phyloP scores from a whole-genome alignment of 1,140 invertebrate species.

The Brachystomella parvula region DNA sequence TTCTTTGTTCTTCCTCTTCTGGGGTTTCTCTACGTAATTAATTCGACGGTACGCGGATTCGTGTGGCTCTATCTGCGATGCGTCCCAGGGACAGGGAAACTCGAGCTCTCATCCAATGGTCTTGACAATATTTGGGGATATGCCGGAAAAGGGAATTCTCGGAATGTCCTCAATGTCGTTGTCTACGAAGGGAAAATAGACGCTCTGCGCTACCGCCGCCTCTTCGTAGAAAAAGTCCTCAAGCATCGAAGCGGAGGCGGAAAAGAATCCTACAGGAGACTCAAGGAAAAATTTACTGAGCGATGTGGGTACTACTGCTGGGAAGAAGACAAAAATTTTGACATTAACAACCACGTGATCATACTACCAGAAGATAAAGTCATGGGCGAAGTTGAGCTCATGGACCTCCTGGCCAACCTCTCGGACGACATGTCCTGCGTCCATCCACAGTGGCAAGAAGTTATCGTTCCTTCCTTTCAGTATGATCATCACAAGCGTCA shows the following conservation, averaged over 20 bases:
- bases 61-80: too few relatives aligned
- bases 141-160: neutral
- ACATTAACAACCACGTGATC: conserved; percentile 22
- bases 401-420: conserved; percentile 3
- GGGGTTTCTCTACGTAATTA: too few relatives aligned
- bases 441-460: conserved; percentile 26
- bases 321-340: conserved; percentile 17
- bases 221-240: conserved; percentile 11
- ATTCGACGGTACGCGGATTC: too few relatives aligned
- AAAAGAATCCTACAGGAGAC: conserved; percentile 12
- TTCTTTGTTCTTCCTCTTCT: too few relatives aligned
- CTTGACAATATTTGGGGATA: conserved; percentile 26
- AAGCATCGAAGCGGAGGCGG: neutral
- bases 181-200: conserved; percentile 15
- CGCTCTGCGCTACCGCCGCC: conserved; percentile 1
- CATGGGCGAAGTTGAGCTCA: conserved; percentile 13
- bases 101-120: conserved; percentile 1
- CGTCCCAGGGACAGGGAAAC: neutral
- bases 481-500: neutral
- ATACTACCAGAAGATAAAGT: neutral
- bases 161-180: conserved; percentile 6
- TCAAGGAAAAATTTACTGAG: conserved; percentile 10
- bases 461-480: conserved; percentile 17
- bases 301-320: conserved; percentile 19
- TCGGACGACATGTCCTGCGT: conserved; percentile 19